A percentile compares a stretch with the other conserved stretches of the same genome.
Evolutionary conservation across 2,888 invertebrate species (phyloP).

Genomic region (Leptopilina syphax): DNA sequence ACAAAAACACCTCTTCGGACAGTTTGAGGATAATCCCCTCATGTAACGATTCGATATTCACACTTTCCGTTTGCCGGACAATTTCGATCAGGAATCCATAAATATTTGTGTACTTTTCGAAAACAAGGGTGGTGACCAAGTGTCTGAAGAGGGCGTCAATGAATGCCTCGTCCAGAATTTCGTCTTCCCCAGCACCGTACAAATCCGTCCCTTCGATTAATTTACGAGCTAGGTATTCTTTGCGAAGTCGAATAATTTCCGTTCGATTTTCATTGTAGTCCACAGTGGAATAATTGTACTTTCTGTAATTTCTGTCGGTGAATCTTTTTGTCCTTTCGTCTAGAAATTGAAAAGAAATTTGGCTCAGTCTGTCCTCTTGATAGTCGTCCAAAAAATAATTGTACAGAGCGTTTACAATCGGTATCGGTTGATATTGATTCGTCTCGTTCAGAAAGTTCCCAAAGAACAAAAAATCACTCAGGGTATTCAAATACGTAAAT

Average conservation of each 20-base stretch:
- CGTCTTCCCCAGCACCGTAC: neutral
- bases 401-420: neutral
- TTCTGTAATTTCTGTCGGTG: too few species aligned
- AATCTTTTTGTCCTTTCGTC: too few species aligned
- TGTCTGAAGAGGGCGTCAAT: neutral
- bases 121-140: neutral
- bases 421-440: neutral
- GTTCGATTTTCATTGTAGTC: too few species aligned
- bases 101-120: neutral
- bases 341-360: too few species aligned
- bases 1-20: neutral
- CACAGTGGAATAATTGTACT: too few species aligned
- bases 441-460: neutral
- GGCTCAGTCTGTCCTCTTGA: too few species aligned
- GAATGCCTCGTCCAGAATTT: neutral
- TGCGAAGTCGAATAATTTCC: too few species aligned
- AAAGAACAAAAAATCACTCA: neutral
- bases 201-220: neutral
- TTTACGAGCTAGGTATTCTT: neutral
- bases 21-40: neutral
- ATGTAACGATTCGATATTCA: neutral
- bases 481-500: neutral
- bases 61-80: neutral
- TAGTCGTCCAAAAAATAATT: too few species aligned
- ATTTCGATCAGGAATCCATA: neutral